phyloP scores from a whole-genome alignment of 2,797 vertebrate species.

The Acestrorhynchus altus region DNA sequence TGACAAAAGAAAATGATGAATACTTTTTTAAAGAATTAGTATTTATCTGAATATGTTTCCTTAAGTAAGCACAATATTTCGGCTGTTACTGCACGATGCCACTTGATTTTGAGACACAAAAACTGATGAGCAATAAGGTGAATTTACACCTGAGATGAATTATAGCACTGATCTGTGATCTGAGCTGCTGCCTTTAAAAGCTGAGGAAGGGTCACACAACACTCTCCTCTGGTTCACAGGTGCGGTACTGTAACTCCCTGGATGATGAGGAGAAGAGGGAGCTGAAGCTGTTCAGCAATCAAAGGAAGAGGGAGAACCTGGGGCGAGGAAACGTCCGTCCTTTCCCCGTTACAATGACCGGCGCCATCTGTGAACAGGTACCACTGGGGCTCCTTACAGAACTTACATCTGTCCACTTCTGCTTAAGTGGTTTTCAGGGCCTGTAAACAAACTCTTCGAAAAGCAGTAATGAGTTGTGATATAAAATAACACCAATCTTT shows the following conservation, averaged over 20 bases:
- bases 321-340: constrained; percentile 94
- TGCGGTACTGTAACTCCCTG: constrained; percentile 94
- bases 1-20: too few species aligned
- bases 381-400: not conserved
- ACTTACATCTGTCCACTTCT: not conserved
- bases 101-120: too few species aligned
- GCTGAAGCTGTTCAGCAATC: constrained; percentile 96
- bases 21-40: too few species aligned
- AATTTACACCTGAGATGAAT: too few species aligned
- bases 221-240: constrained; percentile 70
- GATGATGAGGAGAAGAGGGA: constrained; percentile 98
- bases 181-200: too few species aligned
- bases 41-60: too few species aligned
- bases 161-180: too few species aligned
- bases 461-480: too few species aligned
- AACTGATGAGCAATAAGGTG: too few species aligned
- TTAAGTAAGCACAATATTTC: too few species aligned
- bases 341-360: constrained; percentile 96
- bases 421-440: not conserved
- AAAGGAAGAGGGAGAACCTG: constrained; percentile 94
- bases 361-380: constrained; percentile 97
- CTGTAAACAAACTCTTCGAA: not conserved
- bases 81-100: too few species aligned
- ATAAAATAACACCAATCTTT: too few species aligned
- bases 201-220: not conserved